Conservation (phyloP, 2,888 invertebrate genomes). For the Hydropsyche betteni region DNA sequence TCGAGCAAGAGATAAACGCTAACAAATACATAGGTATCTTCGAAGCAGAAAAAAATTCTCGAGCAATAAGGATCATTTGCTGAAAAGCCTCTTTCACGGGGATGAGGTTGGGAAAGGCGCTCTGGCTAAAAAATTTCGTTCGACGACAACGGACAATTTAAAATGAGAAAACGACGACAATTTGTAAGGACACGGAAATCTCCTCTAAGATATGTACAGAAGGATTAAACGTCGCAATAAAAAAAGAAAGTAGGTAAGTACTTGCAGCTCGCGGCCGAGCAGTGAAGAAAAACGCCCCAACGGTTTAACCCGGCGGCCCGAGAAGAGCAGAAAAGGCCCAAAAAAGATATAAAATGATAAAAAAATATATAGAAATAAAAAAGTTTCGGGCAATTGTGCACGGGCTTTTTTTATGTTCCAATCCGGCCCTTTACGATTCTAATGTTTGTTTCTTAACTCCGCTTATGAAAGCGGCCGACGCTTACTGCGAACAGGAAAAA, state of each 20-base stretch:
- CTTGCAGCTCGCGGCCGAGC: slow-evolving; percentile 6
- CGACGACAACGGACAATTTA: slow-evolving; percentile 15
- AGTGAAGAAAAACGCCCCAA: neutral
- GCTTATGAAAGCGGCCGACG: slow-evolving; percentile 29
- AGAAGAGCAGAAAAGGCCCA: too few relatives aligned
- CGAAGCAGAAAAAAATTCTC: too few relatives aligned
- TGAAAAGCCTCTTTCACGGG: slow-evolving; percentile 15
- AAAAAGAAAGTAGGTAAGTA: slow-evolving; percentile 21
- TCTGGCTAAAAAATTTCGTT: neutral
- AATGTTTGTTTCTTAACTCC: slow-evolving; percentile 39
- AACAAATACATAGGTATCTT: too few relatives aligned
- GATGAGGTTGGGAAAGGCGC: neutral
- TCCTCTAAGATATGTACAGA: slow-evolving; percentile 35
- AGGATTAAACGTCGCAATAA: slow-evolving; percentile 40
- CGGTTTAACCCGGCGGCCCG: too few relatives aligned
- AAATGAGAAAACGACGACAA: slow-evolving; percentile 35
- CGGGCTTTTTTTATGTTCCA: slow-evolving; percentile 30
- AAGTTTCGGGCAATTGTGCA: slow-evolving; percentile 25
- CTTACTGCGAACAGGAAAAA: neutral
- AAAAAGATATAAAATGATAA: neutral
- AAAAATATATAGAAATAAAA: slow-evolving; percentile 18
- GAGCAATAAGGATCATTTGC: slow-evolving; percentile 9
- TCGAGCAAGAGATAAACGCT: too few relatives aligned
- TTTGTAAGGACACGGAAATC: slow-evolving; percentile 38
- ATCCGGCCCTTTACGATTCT: slow-evolving; percentile 38